These are phyloP conservation scores for Synergus japonicus DNA, from an alignment of 2,888 invertebrate genomes.

Conservation along the genomic window DNA sequence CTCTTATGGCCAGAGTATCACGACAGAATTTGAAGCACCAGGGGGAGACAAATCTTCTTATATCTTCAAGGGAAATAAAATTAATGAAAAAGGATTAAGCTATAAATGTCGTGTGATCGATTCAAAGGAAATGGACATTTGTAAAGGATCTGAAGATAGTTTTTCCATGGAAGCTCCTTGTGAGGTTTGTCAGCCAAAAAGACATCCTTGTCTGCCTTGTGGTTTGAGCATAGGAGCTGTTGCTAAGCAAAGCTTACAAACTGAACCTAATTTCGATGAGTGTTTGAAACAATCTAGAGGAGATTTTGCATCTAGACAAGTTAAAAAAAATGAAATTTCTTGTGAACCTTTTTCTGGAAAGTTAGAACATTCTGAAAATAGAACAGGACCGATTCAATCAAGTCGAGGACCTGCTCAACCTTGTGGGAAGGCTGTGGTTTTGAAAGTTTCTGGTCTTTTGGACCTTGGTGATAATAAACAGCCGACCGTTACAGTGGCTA, in stretches of 20 bases:
- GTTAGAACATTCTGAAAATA: neutral
- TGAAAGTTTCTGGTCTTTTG: slow-evolving; percentile 72
- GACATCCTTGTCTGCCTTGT: slow-evolving; percentile 59
- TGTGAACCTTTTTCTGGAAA: neutral
- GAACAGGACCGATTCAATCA: slow-evolving; percentile 59
- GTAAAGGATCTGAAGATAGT: slow-evolving; percentile 51
- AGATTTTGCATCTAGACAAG: neutral
- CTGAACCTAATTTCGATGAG: slow-evolving; percentile 24
- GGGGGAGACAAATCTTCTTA: slow-evolving; percentile 55
- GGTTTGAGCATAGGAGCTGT: slow-evolving; percentile 50
- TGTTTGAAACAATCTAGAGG: neutral
- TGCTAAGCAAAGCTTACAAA: slow-evolving; percentile 8
- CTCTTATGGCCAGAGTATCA: slow-evolving; percentile 82
- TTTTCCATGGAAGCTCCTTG: slow-evolving; percentile 19
- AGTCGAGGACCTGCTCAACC: slow-evolving; percentile 61
- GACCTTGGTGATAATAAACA: slow-evolving; percentile 57
- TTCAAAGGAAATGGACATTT: slow-evolving; percentile 53
- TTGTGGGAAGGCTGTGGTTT: slow-evolving; percentile 69
- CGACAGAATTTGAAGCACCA: slow-evolving; percentile 80
- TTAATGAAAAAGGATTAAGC: slow-evolving; percentile 6
- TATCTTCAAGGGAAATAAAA: slow-evolving; percentile 62
- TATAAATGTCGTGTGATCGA: slow-evolving; percentile 67
- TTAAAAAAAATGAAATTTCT: neutral
- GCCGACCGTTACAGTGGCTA: slow-evolving; percentile 66
- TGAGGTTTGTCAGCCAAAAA: slow-evolving; percentile 53